Evolutionary conservation across 2,888 invertebrate genomes (phyloP).

Genomic region (Steinernema carpocapsae): DNA sequence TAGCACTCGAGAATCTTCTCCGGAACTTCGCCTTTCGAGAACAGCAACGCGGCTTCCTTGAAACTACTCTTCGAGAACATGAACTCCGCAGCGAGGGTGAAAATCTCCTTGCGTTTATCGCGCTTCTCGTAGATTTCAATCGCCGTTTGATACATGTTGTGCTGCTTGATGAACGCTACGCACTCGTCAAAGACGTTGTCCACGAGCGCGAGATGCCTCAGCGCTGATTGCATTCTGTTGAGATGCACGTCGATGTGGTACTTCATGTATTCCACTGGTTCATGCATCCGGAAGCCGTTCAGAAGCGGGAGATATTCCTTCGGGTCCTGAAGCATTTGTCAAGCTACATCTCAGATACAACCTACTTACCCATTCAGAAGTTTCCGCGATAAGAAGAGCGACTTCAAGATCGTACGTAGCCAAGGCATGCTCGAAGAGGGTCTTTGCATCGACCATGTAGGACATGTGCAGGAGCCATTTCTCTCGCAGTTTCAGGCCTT

Average conservation of each 20-base stretch:
- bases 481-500: not conserved
- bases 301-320: constrained; percentile 61
- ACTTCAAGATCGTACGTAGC: constrained; percentile 61
- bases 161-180: constrained; percentile 43
- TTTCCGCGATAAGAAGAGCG: constrained; percentile 50
- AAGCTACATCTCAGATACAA: not conserved
- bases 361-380: constrained; percentile 28
- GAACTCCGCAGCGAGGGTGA: constrained; percentile 48
- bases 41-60: constrained; percentile 54
- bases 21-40: constrained; percentile 44
- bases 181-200: constrained; percentile 54
- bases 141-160: constrained; percentile 43
- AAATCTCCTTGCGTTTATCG: constrained; percentile 43
- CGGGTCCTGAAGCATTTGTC: constrained; percentile 40
- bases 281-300: constrained; percentile 48
- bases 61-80: constrained; percentile 45
- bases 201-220: constrained; percentile 48
- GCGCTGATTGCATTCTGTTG: constrained; percentile 52
- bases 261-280: constrained; percentile 49
- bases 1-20: constrained; percentile 45
- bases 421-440: constrained; percentile 59
- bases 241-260: constrained; percentile 56
- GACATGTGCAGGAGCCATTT: constrained; percentile 56
- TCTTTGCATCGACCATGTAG: constrained; percentile 57
- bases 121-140: constrained; percentile 33